Evolutionary conservation across 2,888 invertebrate genomes (phyloP).

Genomic region (Pasiphila rectangulata): DNA sequence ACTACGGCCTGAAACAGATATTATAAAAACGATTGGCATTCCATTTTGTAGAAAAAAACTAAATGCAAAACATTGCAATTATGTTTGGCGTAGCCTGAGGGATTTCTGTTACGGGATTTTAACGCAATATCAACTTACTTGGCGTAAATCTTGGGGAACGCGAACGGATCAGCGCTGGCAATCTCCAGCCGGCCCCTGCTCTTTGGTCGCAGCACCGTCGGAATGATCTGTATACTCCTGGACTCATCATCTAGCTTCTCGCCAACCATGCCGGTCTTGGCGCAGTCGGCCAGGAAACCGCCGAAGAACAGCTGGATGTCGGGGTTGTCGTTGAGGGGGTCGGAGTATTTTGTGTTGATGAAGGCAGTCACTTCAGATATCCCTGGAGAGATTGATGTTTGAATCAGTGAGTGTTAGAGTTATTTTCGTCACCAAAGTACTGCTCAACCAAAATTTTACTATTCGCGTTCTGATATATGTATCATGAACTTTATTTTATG

Average conservation of each 20-base stretch:
- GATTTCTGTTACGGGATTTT: no score
- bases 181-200: conserved; percentile 90
- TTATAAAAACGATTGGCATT: no score
- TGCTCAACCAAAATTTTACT: no score
- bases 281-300: conserved; percentile 92
- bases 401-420: not conserved
- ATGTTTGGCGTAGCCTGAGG: not conserved
- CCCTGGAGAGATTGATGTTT: conserved; percentile 59
- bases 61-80: no score
- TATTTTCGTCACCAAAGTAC: no score
- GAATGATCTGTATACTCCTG: conserved; percentile 86
- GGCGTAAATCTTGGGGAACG: conserved; percentile 91
- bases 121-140: conserved; percentile 83
- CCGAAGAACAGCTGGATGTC: conserved; percentile 94
- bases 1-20: no score
- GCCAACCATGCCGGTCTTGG: conserved; percentile 92
- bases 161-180: conserved; percentile 87
- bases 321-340: conserved; percentile 87
- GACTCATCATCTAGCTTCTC: conserved; percentile 86
- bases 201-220: conserved; percentile 91
- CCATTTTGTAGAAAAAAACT: not conserved
- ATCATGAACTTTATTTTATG: no score
- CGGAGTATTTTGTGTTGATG: conserved; percentile 89
- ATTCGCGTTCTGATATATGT: no score
- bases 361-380: conserved; percentile 93